Percentiles rank a stretch among this genome's conserved stretches.
phyloP scores from a whole-genome alignment of 2,113 vertebrate species.

The Myotis davidii region DNA sequence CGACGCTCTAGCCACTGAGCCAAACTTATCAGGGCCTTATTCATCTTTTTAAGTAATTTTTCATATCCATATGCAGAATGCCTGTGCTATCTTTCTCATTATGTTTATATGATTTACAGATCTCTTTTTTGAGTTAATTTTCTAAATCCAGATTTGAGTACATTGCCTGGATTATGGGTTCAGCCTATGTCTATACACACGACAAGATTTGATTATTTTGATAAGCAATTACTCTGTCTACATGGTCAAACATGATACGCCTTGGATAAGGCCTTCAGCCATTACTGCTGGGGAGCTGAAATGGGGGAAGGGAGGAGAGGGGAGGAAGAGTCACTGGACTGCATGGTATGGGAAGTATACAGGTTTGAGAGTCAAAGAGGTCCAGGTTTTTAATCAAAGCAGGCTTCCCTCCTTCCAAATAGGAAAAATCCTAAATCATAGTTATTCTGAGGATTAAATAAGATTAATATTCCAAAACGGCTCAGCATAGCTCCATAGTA shows the following conservation, averaged over 20 bases:
- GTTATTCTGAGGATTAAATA: neutral
- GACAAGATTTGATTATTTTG: conserved; percentile 28
- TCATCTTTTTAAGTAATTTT: conserved; percentile 1
- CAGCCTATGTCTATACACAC: neutral
- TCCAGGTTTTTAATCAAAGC: conserved; percentile 19
- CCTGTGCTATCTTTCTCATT: neutral
- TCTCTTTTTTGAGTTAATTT: neutral
- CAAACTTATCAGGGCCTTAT: neutral
- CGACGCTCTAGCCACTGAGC: no score
- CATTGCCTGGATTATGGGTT: neutral
- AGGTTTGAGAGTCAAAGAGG: neutral
- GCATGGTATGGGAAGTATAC: neutral
- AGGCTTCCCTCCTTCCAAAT: conserved; percentile 1
- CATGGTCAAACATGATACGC: neutral
- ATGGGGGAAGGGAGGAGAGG: no score
- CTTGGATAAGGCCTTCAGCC: neutral
- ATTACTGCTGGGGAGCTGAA: neutral
- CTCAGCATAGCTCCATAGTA: neutral
- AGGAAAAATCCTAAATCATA: neutral
- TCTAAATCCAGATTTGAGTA: conserved; percentile 18
- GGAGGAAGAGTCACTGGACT: neutral
- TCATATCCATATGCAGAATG: neutral
- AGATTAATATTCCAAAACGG: neutral
- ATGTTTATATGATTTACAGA: neutral
- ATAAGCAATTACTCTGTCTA: conserved; percentile 45